These are phyloP conservation scores for Pangasianodon hypophthalmus DNA, from an alignment of 2,113 vertebrate genomes.

Conservation along the genomic window DNA sequence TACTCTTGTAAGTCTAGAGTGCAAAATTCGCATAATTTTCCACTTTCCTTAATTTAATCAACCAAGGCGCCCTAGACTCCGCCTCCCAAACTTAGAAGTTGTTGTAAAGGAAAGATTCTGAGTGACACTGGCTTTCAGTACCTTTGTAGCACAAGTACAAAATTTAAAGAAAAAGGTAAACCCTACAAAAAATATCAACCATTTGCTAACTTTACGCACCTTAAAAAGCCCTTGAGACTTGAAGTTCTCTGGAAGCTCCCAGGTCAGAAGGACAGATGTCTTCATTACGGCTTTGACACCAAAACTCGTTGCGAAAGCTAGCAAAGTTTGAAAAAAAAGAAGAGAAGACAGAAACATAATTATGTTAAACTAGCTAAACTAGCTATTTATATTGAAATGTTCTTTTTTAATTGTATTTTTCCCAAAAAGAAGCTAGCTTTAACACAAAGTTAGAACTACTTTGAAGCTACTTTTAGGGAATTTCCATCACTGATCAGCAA, in stretches of 20 bases:
- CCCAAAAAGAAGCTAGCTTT: background rate
- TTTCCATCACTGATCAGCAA: background rate
- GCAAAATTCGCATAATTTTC: slow-evolving; percentile 14
- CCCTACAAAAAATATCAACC: background rate
- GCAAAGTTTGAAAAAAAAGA: slow-evolving; percentile 35
- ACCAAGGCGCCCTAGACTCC: background rate
- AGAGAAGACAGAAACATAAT: background rate
- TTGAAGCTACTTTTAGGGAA: background rate
- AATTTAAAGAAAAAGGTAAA: background rate
- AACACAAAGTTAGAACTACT: background rate
- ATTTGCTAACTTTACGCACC: slow-evolving; percentile 66
- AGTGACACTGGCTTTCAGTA: background rate
- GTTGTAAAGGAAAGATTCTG: background rate
- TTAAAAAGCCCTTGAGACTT: slow-evolving; percentile 89
- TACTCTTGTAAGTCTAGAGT: background rate
- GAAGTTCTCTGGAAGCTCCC: slow-evolving; percentile 93
- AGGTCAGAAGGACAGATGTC: slow-evolving; percentile 91
- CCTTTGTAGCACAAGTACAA: background rate
- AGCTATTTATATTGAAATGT: background rate
- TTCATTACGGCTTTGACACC: slow-evolving; percentile 90
- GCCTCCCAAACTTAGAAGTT: background rate
- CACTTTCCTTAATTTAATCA: slow-evolving; percentile 18
- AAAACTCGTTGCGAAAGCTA: slow-evolving; percentile 95
- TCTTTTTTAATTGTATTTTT: background rate
- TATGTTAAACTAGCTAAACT: background rate